Base-by-base conservation (phyloP, 2,888 invertebrate genomes). In the Eupithecia subumbrata region DNA sequence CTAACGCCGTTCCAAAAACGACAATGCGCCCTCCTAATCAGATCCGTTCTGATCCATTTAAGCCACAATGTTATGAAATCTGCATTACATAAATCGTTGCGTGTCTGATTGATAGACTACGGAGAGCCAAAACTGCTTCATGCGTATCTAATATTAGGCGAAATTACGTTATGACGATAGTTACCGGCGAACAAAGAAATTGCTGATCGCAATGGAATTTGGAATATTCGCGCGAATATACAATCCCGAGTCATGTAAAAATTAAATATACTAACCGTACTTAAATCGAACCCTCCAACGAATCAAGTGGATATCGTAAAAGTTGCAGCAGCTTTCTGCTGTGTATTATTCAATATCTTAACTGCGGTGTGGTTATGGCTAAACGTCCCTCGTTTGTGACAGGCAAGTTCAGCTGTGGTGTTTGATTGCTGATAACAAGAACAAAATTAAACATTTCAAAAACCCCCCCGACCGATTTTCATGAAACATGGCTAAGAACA, bases 51-150 rank as follows among this genome's bases (percentile, higher is more conserved):
- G 60, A 25, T 60, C 60, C 60, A 60, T 60, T 60, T 60, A 25
- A 60, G 12, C 60, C 5, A 60, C 60, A 60, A 60, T 60, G 25
- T 60, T 60, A 60, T 60, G 60, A 60, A 56, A 22, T 56, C 60
- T 60, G 22, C 22, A 60, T 60, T 60, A 60, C 25, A 60, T 60
- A 60, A 60, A 25, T 25, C 60, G 22, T 56, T 56, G 56, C 56
- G 25, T 60, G 60, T 22, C 60, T 60, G 60, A 60, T 60, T 22
- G 60, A 60, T 60, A 25, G 60, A 60, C 60, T 60, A 60, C 67
- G 67, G 14, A 67, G n/a, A 67, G 40, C 66, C 18, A 67, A 67
- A 40, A 60, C 60, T 5, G 60, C 22, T 25, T 60, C 60, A 60
- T 25, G 60, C 60, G 60, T 60, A 60, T 60, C 60, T 25, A 60